phyloP scores from a whole-genome alignment of 2,888 invertebrate species.

The Ormyrus pomaceus region DNA sequence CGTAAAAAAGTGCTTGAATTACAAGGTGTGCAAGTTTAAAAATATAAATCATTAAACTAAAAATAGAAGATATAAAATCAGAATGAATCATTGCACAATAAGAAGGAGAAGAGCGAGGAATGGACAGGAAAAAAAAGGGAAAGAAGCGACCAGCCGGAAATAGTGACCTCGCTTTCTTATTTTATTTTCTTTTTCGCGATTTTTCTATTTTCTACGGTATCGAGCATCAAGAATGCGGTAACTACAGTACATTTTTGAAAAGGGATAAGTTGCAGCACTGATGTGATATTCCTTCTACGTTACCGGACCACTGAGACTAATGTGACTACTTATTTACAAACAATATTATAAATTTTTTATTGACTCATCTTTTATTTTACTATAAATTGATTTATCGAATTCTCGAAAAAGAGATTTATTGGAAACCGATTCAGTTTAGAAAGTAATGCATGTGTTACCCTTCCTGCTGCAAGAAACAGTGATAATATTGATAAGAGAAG shows the following conservation, averaged over 20 bases:
- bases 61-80: slow-evolving; percentile 9
- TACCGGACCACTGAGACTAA: no score
- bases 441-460: no score
- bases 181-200: background rate
- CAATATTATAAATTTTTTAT: no score
- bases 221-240: slow-evolving; percentile 1
- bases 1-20: no score
- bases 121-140: background rate
- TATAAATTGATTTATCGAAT: no score
- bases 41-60: background rate
- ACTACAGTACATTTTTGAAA: background rate
- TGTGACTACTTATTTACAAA: no score
- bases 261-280: background rate
- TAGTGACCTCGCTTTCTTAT: background rate
- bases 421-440: no score
- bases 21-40: no score
- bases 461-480: no score
- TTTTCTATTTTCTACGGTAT: slow-evolving; percentile 20
- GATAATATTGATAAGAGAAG: no score
- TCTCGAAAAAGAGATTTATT: no score
- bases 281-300: background rate
- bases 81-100: slow-evolving; percentile 4
- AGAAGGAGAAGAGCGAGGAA: background rate
- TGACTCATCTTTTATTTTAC: no score
- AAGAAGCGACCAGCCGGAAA: slow-evolving; percentile 6